Base-by-base conservation (phyloP, 1,140 invertebrate species). In the Drosophila busckii region DNA sequence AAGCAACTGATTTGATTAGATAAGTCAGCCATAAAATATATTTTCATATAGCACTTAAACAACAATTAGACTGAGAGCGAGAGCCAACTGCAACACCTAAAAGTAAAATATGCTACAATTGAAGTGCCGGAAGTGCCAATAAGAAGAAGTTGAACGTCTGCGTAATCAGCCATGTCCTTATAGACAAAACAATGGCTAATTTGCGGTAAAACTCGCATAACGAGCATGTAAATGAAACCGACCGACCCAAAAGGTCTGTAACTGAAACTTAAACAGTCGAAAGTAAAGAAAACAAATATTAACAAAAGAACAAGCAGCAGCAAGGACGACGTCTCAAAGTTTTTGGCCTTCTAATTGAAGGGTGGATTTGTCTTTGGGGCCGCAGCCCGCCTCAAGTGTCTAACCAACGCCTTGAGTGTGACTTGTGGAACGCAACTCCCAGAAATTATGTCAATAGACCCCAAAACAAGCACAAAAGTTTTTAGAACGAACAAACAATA, bases 361-460 rank as follows among this genome's bases (percentile, higher is more conserved):
- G 75, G 75, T 82, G 64, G 75, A 73, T 62, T 82, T 48, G 37
- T 53, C 61, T 67, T 67, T 34, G 32, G 45, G 22, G 34, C 19
- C 15, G 7, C 10, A 26, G 26, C 5, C 41, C 26, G 34, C 31
- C 70, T 73, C 53, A 75, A 82, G 75, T 82, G 75, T 62, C 76
- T 76, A 61, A 49, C 70, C 70, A 75, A 82, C 76, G 75, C 75
- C 75, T 82, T 83, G 65, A 76, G 75, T 82, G 76, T 82, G 75
- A 82, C 76, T 80, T 71, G 50, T 40, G 29, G 49, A 20, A 26
- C 37, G 19, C 35, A 50, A 50, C 52, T 52, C 50, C 60, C 73
- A 70, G 37, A 61, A 82, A 80, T 80, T 80, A 80, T 80, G 73
- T 80, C 75, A 80, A 80, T 80, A 82, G 73, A 50, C 54, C 56